phyloP scores from a whole-genome alignment of 2,888 invertebrate genomes.

The Hydrotaea diabolus region DNA sequence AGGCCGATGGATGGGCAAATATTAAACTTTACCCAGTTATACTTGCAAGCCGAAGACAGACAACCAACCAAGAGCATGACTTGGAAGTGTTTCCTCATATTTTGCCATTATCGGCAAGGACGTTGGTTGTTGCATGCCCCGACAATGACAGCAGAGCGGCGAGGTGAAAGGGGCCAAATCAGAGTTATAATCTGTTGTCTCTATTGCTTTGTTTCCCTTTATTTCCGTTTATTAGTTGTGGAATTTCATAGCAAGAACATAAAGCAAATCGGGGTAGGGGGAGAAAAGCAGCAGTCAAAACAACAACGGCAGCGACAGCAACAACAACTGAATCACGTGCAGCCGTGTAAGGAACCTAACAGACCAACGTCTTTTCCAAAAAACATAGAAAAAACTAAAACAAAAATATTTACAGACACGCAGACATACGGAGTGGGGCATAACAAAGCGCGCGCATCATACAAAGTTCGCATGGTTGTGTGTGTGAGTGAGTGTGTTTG shows the following conservation, averaged over 20 bases:
- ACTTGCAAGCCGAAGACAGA: neutral
- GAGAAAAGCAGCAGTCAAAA: conserved; percentile 10
- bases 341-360: conserved; percentile 11
- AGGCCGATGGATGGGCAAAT: conserved; percentile 21
- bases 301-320: neutral
- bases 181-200: conserved; percentile 47
- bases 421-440: neutral
- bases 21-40: conserved; percentile 54
- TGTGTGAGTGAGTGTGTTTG: neutral
- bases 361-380: neutral
- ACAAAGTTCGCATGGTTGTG: neutral
- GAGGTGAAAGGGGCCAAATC: neutral
- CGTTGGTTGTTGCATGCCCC: conserved; percentile 35
- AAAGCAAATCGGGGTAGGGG: neutral
- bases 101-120: conserved; percentile 59
- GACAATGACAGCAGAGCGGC: neutral
- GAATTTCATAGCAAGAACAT: no score
- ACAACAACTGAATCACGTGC: conserved; percentile 11
- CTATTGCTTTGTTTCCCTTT: conserved; percentile 9
- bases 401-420: neutral
- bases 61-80: neutral
- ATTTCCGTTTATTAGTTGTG: conserved; percentile 14
- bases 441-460: conserved; percentile 64
- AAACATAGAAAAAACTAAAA: neutral
- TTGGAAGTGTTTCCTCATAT: neutral